Conservation (phyloP, 2,113 vertebrate species). For the Neodon shergylaensis region DNA sequence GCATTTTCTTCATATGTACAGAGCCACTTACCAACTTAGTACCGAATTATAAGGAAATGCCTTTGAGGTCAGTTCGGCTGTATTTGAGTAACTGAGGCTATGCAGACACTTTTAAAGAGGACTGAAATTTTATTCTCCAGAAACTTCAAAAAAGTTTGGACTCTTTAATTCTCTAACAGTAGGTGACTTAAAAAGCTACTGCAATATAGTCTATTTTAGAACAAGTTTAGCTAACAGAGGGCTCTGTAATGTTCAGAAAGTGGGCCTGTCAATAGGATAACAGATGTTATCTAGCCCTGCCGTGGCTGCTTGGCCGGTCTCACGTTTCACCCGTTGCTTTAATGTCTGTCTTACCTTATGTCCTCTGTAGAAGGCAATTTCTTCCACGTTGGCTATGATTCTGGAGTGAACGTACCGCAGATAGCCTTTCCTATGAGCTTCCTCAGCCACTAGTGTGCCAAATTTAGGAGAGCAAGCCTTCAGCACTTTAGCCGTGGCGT, state of each 20-base stretch:
- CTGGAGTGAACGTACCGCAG: slow-evolving; percentile 97
- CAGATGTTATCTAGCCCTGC: slow-evolving; percentile 47
- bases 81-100: neutral
- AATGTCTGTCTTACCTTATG: slow-evolving; percentile 91
- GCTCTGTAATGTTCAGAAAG: neutral
- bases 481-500: slow-evolving; percentile 94
- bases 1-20: neutral
- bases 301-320: neutral
- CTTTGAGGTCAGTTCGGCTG: slow-evolving; percentile 10
- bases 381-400: slow-evolving; percentile 98
- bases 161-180: slow-evolving; percentile 1
- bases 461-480: slow-evolving; percentile 96
- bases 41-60: slow-evolving; percentile 48
- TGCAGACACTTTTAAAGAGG: neutral
- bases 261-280: slow-evolving; percentile 30
- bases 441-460: slow-evolving; percentile 97
- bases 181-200: slow-evolving; percentile 26
- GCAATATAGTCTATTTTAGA: slow-evolving; percentile 5
- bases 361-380: slow-evolving; percentile 98
- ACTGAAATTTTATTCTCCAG: neutral
- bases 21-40: neutral
- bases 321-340: slow-evolving; percentile 28
- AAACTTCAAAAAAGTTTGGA: slow-evolving; percentile 59
- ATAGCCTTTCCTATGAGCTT: slow-evolving; percentile 96
- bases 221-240: slow-evolving; percentile 64